Conservation (phyloP, 2,113 vertebrate genomes). For the Fregetta grallaria region DNA sequence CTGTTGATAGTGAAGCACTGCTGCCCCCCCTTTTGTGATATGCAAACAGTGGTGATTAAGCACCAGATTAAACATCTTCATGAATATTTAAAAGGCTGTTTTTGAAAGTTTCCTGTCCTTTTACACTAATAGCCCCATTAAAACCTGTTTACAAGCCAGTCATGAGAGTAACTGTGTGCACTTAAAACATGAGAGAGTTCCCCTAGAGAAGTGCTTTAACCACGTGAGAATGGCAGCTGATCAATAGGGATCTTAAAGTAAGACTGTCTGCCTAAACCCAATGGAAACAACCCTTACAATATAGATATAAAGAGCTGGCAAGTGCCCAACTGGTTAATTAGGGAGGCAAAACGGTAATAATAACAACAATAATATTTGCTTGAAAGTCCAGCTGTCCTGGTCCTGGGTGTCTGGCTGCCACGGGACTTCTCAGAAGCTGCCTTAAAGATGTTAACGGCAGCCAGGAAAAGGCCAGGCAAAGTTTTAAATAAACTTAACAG, state of each 20-base stretch:
- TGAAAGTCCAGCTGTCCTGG: constrained; percentile 22
- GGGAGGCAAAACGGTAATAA: constrained; percentile 52
- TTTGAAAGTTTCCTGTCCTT: constrained; percentile 92
- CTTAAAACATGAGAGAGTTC: constrained; percentile 82
- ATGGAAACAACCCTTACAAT: constrained; percentile 66
- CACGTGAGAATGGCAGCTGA: constrained; percentile 74
- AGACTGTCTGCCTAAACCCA: constrained; percentile 80
- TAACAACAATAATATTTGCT: constrained; percentile 14
- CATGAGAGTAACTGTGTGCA: constrained; percentile 86
- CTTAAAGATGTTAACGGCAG: constrained; percentile 12
- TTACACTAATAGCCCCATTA: constrained; percentile 95
- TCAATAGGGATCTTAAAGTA: constrained; percentile 83
- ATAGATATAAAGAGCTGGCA: constrained; percentile 71
- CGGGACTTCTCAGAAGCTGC: constrained; percentile 47
- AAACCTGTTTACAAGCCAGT: constrained; percentile 91
- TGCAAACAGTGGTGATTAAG: constrained; percentile 92
- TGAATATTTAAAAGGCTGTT: constrained; percentile 89
- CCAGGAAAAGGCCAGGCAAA: background rate
- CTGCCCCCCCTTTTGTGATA: constrained; percentile 69
- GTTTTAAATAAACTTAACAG: constrained; percentile 21
- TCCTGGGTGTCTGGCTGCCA: constrained; percentile 49
- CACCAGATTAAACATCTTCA: constrained; percentile 89
- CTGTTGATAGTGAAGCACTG: constrained; percentile 70
- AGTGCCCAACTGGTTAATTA: constrained; percentile 83
- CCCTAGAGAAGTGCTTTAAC: constrained; percentile 75